Evolutionary conservation across 2,888 invertebrate species (phyloP).

Genomic region (Cabera pusaria): DNA sequence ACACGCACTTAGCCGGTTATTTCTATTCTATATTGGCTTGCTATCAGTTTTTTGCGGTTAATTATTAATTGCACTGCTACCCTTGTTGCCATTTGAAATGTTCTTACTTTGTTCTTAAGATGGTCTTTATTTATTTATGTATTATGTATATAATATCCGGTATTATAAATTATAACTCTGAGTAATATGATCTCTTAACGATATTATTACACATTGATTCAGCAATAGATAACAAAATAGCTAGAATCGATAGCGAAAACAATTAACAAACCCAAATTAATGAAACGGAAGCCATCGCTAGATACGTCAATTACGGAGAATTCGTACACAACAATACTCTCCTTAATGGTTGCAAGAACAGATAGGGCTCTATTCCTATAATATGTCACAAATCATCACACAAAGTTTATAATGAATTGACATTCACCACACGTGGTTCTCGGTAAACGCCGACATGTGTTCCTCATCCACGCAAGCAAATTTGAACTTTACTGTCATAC

Average conservation of each 20-base stretch:
- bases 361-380: constrained; percentile 75
- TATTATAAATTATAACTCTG: too few relatives aligned
- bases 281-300: constrained; percentile 55
- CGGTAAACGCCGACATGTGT: constrained; percentile 44
- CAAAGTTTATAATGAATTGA: constrained; percentile 83
- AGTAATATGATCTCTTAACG: too few relatives aligned
- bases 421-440: constrained; percentile 76
- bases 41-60: constrained; percentile 7
- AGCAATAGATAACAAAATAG: constrained; percentile 26
- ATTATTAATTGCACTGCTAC: too few relatives aligned
- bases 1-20: too few relatives aligned
- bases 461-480: constrained; percentile 33
- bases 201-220: constrained; percentile 1
- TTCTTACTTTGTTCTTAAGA: too few relatives aligned
- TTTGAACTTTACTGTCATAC: constrained; percentile 33
- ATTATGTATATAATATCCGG: too few relatives aligned
- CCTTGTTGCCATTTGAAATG: too few relatives aligned
- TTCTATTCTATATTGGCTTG: constrained; percentile 16
- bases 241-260: constrained; percentile 47
- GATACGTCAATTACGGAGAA: constrained; percentile 76
- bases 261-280: constrained; percentile 54
- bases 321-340: constrained; percentile 60
- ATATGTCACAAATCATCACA: constrained; percentile 82
- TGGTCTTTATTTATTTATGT: too few relatives aligned
- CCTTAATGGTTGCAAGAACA: constrained; percentile 68